A percentile compares a stretch with the other conserved stretches of the same genome.
phyloP scores from a whole-genome alignment of 2,888 invertebrate genomes.

The Cantharis flavilabris region DNA sequence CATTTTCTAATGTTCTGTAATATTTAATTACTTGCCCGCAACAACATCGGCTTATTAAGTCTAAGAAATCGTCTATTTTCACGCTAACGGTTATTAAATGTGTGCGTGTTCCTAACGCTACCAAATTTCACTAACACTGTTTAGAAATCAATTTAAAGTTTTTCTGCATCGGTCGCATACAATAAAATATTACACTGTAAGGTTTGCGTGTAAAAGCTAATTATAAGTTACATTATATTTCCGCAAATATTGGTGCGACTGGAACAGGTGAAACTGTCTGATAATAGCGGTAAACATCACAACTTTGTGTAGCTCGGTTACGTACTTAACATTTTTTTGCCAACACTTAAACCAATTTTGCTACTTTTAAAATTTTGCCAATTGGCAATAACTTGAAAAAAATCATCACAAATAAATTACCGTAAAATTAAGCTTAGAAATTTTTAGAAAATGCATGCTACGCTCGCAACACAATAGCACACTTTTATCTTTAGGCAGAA shows the following conservation, averaged over 20 bases:
- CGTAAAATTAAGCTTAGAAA: neutral
- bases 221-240: conserved; percentile 7
- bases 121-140: conserved; percentile 6
- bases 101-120: conserved; percentile 1
- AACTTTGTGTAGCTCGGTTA: conserved; percentile 3
- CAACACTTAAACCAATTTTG: neutral
- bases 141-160: conserved; percentile 4
- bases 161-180: neutral
- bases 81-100: conserved; percentile 1
- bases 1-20: neutral
- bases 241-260: conserved; percentile 17
- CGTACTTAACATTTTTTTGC: neutral
- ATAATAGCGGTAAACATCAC: conserved; percentile 15
- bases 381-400: neutral
- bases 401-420: neutral
- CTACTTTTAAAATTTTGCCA: neutral
- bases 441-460: neutral
- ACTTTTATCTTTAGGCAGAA: neutral
- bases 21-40: neutral
- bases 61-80: neutral
- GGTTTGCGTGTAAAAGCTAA: conserved; percentile 19
- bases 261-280: conserved; percentile 17
- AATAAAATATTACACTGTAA: conserved; percentile 4
- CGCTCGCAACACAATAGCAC: neutral
- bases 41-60: neutral